Conservation (phyloP, 2,888 invertebrate genomes). For the Nephrotoma flavescens region DNA sequence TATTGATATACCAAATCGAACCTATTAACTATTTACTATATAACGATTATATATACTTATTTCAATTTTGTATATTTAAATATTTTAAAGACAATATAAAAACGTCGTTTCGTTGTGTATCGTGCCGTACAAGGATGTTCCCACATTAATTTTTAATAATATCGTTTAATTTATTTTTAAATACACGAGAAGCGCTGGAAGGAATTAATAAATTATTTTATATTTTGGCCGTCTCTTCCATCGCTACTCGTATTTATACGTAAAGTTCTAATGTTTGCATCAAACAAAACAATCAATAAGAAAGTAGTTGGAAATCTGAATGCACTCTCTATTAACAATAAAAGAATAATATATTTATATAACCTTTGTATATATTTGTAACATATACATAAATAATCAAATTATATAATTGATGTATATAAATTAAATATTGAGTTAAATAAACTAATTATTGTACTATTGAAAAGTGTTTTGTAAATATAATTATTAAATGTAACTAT, state of each 20-base stretch:
- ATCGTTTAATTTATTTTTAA: background rate
- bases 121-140: background rate
- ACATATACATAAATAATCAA: too few relatives aligned
- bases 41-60: background rate
- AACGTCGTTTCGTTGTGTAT: background rate
- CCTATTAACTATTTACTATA: background rate
- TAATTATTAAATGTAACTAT: too few relatives aligned
- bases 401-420: too few relatives aligned
- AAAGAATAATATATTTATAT: too few relatives aligned
- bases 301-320: too few relatives aligned
- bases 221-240: background rate
- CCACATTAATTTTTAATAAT: background rate
- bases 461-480: too few relatives aligned
- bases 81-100: background rate
- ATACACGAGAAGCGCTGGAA: background rate
- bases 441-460: too few relatives aligned
- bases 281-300: too few relatives aligned
- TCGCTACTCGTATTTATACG: background rate
- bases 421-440: too few relatives aligned
- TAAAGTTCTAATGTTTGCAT: background rate
- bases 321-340: too few relatives aligned
- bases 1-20: background rate
- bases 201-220: background rate
- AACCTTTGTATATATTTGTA: too few relatives aligned
- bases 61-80: background rate